Evolutionary conservation across 2,113 vertebrate genomes (phyloP).

Genomic region (Bambusicola thoracicus): DNA sequence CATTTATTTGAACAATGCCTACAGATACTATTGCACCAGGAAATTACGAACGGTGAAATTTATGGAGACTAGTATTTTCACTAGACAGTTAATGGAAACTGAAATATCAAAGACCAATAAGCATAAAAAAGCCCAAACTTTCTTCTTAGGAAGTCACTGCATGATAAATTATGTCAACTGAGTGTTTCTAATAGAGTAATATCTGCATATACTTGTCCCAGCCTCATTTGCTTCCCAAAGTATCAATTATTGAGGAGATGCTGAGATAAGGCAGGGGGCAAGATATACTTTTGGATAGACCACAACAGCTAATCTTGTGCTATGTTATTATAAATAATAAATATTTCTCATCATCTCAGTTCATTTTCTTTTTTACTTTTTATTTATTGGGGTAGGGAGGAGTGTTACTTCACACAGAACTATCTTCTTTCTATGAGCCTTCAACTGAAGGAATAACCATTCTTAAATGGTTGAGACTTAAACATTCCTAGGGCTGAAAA

Average conservation of each 20-base stretch:
- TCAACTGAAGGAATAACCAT: not conserved
- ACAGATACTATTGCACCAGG: not conserved
- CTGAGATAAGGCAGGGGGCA: not conserved
- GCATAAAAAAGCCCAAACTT: not conserved
- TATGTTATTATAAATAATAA: not conserved
- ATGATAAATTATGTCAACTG: not conserved
- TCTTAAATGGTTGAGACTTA: not conserved
- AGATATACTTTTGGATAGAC: not conserved
- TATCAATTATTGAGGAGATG: not conserved
- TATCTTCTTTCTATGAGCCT: not conserved
- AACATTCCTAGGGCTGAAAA: not conserved
- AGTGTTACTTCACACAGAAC: not conserved
- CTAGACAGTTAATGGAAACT: not conserved
- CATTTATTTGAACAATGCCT: not conserved
- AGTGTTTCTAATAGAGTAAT: not conserved
- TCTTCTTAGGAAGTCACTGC: not conserved
- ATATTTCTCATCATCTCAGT: not conserved
- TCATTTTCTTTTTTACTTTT: not conserved
- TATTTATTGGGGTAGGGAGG: fast-evolving
- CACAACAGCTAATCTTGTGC: not conserved
- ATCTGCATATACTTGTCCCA: not conserved
- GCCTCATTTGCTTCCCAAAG: not conserved
- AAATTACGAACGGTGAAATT: not conserved
- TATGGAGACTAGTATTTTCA: not conserved
- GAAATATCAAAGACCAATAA: not conserved